Evolutionary conservation across 2,888 invertebrate species (phyloP).

Genomic region (Hydraecia micacea): DNA sequence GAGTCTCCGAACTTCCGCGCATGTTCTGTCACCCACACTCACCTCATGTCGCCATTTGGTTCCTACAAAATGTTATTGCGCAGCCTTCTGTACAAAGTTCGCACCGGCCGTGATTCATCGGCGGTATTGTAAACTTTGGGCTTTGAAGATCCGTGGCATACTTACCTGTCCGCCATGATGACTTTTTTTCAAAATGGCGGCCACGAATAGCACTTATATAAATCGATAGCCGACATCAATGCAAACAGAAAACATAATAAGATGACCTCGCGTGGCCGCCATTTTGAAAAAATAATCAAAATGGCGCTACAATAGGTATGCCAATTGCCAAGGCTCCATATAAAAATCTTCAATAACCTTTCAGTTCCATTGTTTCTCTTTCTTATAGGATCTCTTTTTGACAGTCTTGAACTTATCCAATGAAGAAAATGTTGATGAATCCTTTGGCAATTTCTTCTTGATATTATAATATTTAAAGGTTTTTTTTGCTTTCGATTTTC

Average conservation of each 20-base stretch:
- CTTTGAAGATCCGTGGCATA: background rate
- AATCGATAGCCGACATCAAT: too few species aligned
- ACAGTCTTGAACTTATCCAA: background rate
- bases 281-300: too few species aligned
- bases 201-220: rapidly evolving
- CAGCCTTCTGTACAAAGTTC: background rate
- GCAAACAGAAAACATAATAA: too few species aligned
- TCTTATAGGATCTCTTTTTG: background rate
- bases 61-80: background rate
- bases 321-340: background rate
- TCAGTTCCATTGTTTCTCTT: background rate
- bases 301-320: background rate
- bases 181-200: background rate
- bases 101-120: background rate
- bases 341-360: background rate
- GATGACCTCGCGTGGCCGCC: too few species aligned
- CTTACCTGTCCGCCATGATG: background rate
- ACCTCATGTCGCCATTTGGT: background rate
- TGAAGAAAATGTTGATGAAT: background rate
- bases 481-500: background rate
- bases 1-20: background rate
- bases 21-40: background rate
- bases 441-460: background rate
- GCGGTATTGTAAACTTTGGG: background rate
- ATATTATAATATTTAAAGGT: background rate